Evolutionary conservation across 1,140 invertebrate species (phyloP).

Genomic region (Drosophila ironensis): DNA sequence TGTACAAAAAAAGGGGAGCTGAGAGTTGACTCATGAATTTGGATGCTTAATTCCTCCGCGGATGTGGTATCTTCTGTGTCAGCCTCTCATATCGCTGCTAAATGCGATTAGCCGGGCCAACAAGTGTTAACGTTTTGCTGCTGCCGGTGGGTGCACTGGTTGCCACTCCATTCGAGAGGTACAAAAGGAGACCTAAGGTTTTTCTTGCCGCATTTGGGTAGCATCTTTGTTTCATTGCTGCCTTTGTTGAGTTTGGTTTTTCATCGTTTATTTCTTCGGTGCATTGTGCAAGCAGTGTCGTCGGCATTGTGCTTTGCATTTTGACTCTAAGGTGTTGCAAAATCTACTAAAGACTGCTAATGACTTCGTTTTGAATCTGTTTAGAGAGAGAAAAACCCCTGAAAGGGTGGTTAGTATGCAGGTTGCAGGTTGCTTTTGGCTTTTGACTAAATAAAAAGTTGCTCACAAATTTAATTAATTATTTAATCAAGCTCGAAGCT

Average conservation of each 20-base stretch:
- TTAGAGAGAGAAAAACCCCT: too few species aligned
- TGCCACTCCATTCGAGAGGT: conserved; percentile 53
- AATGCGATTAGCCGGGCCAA: conserved; percentile 67
- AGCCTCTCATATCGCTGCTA: conserved; percentile 53
- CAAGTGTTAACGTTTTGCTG: conserved; percentile 72
- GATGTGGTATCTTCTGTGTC: conserved; percentile 44
- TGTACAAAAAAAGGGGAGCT: conserved; percentile 29
- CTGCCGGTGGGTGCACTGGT: conserved; percentile 58
- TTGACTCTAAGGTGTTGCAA: conserved; percentile 31
- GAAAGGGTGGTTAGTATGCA: too few species aligned
- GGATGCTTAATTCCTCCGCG: conserved; percentile 77
- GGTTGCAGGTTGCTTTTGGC: too few species aligned
- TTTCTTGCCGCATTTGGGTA: conserved; percentile 70
- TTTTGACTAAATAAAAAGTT: too few species aligned
- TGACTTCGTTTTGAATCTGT: background rate
- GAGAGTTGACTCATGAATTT: conserved; percentile 74
- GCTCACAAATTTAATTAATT: too few species aligned
- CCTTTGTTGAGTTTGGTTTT: conserved; percentile 10
- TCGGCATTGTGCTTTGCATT: conserved; percentile 21
- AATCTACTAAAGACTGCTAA: conserved; percentile 22
- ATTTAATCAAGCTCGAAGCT: too few species aligned
- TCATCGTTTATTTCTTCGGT: conserved; percentile 35
- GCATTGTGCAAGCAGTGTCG: conserved; percentile 57
- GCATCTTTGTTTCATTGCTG: conserved; percentile 61
- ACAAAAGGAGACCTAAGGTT: conserved; percentile 24